Conservation (phyloP, 2,888 invertebrate species). For the Calliphora vomitoria region DNA sequence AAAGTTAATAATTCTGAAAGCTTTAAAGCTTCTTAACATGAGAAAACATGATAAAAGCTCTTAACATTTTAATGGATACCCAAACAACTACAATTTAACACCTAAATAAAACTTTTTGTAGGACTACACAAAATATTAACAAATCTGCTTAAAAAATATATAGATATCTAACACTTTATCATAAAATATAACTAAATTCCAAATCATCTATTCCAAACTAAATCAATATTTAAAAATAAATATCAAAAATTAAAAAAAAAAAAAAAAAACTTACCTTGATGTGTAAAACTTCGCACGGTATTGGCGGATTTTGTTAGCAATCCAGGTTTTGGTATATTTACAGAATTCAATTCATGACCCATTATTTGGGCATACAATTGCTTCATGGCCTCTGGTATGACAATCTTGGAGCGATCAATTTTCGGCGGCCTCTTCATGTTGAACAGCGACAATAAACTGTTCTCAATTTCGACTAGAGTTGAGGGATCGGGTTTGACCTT, state of each 20-base stretch:
- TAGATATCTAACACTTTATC: too few relatives aligned
- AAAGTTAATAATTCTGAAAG: too few relatives aligned
- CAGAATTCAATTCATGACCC: slow-evolving; percentile 87
- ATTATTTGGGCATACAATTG: slow-evolving; percentile 90
- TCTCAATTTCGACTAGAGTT: slow-evolving; percentile 85
- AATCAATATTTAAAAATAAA: too few relatives aligned
- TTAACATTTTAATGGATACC: too few relatives aligned
- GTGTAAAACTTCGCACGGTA: slow-evolving; percentile 93
- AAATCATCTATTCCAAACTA: too few relatives aligned
- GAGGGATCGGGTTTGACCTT: slow-evolving; percentile 83
- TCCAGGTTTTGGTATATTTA: slow-evolving; percentile 88
- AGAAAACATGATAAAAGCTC: too few relatives aligned
- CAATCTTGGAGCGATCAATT: slow-evolving; percentile 84
- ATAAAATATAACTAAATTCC: too few relatives aligned
- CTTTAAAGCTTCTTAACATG: too few relatives aligned
- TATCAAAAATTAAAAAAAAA: neutral
- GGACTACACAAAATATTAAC: too few relatives aligned
- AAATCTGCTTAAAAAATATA: too few relatives aligned
- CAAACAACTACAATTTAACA: too few relatives aligned
- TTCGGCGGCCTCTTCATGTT: slow-evolving; percentile 84
- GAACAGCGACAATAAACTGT: slow-evolving; percentile 84
- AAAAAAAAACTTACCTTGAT: slow-evolving; percentile 88
- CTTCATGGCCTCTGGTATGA: slow-evolving; percentile 92
- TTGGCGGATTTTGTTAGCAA: slow-evolving; percentile 91
- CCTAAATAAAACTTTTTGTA: too few relatives aligned